Evolutionary conservation across 2,888 invertebrate genomes (phyloP), one percentile per base, ranked within the genome.

Genomic region (Aphodius sticticus): DNA sequence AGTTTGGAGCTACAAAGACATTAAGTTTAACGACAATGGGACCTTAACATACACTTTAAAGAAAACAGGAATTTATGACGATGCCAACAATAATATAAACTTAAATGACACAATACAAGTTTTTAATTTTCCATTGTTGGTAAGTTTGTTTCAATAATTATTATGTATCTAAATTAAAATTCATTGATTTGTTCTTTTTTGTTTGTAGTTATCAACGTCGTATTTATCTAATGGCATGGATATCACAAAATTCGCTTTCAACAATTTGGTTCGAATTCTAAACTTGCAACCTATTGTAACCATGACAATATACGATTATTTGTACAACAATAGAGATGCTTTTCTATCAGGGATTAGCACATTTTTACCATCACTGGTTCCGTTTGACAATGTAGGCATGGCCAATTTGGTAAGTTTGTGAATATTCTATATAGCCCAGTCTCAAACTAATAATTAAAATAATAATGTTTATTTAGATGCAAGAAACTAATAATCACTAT

Each of bases 321-420:
- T 95, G 12, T 95, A 95, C 94, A 93, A 95, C 81, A 92, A 92
- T 83, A 91, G 91, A 0, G 94, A 95, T 81, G 92, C 93, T 0
- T 78, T 69, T 78, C 69, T 77, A 12, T 38, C n/a, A 7, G 6
- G 53, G 7, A 53, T 53, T 53, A 53, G 53, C 6, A 53, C 53
- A 12, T 53, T 53, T 53, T 53, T 91, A 0, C 93, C 94, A 0
- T 88, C 90, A 0, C 83, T 94, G 78, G 92, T 94, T 0, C 94
- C 94, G 0, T 91, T 91, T 0, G 90, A 91, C 76, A 95, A 95
- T 83, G 91, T 93, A 87, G 95, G 95, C 0, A 91, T 94, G 85
- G 87, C 95, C 77, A 88, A 91, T 77, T 92, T 92, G 87, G 95
- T 95, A 87, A 91, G 91, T 88, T 53, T 53, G 7, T 12, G 12